Base-by-base conservation (phyloP, 2,797 vertebrate species). In the Eleutherodactylus coqui region DNA sequence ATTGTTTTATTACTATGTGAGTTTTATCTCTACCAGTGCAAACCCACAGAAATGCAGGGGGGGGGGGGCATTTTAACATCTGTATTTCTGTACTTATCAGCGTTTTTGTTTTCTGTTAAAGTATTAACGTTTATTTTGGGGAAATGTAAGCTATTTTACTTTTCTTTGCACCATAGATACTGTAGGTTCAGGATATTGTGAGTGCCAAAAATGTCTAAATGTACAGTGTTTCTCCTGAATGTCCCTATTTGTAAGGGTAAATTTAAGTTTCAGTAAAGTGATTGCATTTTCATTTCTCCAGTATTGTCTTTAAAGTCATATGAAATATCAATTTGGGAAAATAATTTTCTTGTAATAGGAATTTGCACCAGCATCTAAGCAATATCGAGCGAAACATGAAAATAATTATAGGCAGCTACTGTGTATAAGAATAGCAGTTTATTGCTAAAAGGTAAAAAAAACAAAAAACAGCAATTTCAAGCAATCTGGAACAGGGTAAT, bases 1-100 rank as follows among this genome's bases (percentile, higher is more conserved):
- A 5, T 67, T 49, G 10, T 49, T 34, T 32, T 36, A 34, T 90
- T 90, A 92, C 92, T 13, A 86, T 55, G 32, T 80, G 51, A 13
- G 32, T 21, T 53, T 5, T 85, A n/a, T n/a, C 80, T 82, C 36
- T 51, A 81, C 36, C 47, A 86, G 29, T 60, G 17, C 60, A 76
- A 5, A 1, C 14, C 58, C 55, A 64, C 17, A 62, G 29, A 36
- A 11, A 67, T 75, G 73, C 73, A 69, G 21, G 17, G 45, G 36
- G 10, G n/a, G n/a, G n/a, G 41, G n/a, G 27, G 34, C 62, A 51
- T 51, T 80, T 32, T 67, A 69, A 45, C 43, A 81, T 51, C 24
- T 41, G 13, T 10, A 9, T n/a, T 34, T 80, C 38, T 64, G 41
- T 67, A 24, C 49, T 47, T 77, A 69, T 17, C 4, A n/a, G 29